Percentiles rank a stretch among this genome's conserved stretches.
Evolutionary conservation across 2,888 invertebrate genomes (phyloP).

Genomic region (Boloria euphrosyne): DNA sequence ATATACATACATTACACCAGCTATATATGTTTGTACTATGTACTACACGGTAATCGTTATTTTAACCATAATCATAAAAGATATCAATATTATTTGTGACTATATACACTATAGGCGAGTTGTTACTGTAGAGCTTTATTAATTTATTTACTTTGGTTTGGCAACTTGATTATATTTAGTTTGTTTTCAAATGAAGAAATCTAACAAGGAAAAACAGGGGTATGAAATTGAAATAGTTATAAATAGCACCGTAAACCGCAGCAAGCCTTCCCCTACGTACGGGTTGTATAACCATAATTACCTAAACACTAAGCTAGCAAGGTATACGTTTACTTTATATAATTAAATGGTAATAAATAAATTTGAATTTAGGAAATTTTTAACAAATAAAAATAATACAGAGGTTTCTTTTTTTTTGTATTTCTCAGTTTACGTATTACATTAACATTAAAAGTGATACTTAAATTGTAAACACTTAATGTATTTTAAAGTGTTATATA

Average conservation of each 20-base stretch:
- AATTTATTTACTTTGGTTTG: background rate
- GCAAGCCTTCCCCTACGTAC: constrained; percentile 14
- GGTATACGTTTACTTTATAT: background rate
- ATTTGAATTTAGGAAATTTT: too few species aligned
- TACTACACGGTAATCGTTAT: background rate
- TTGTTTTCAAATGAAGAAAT: background rate
- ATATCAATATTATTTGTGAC: too few species aligned
- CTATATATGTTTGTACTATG: constrained; percentile 16
- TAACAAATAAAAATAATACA: too few species aligned
- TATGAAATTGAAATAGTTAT: constrained; percentile 11
- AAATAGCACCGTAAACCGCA: constrained; percentile 21
- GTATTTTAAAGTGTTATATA: too few species aligned
- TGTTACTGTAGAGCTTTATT: background rate
- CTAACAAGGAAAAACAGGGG: constrained; percentile 5
- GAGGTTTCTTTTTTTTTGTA: too few species aligned
- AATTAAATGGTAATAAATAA: background rate
- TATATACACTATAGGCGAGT: too few species aligned
- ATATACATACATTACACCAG: constrained; percentile 39
- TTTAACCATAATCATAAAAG: too few species aligned
- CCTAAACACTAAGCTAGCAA: constrained; percentile 17
- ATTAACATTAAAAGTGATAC: too few species aligned
- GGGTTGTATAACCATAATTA: constrained; percentile 22
- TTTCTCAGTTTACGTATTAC: too few species aligned
- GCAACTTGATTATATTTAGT: background rate
- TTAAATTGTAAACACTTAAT: too few species aligned